These are phyloP conservation scores for Stictocephala bisonia DNA, from an alignment of 2,888 invertebrate genomes.

Conservation along the genomic window DNA sequence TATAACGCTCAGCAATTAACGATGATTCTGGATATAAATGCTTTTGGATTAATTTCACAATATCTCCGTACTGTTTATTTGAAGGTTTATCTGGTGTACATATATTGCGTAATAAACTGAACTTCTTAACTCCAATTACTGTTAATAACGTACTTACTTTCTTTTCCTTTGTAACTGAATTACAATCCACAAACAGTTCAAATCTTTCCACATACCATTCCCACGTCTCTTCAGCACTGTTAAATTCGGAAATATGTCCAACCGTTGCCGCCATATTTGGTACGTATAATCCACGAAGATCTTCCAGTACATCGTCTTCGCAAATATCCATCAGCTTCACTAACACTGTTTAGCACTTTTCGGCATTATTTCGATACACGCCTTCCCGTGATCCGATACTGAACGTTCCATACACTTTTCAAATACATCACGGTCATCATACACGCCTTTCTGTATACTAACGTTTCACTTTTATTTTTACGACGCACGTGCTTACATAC, in stretches of 20 bases:
- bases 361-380: no score
- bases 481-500: no score
- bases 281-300: no score
- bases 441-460: no score
- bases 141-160: slow-evolving; percentile 39
- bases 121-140: slow-evolving; percentile 28
- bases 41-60: slow-evolving; percentile 22
- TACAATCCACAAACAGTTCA: slow-evolving; percentile 30
- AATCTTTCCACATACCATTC: slow-evolving; percentile 39
- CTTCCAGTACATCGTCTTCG: no score
- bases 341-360: no score
- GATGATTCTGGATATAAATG: slow-evolving; percentile 35
- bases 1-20: slow-evolving; percentile 28
- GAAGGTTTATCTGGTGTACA: slow-evolving; percentile 27
- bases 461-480: no score
- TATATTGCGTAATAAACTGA: neutral
- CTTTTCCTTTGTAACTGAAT: slow-evolving; percentile 1
- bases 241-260: slow-evolving; percentile 23
- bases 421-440: no score
- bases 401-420: no score
- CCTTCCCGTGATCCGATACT: no score
- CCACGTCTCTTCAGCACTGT: slow-evolving; percentile 13
- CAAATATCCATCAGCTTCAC: no score
- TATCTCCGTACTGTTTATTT: neutral
- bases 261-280: slow-evolving; percentile 13